Evolutionary conservation across 37 sponge, comb jelly and placozoan species (phyloP).

Genomic region (Theonella swinhoei): DNA sequence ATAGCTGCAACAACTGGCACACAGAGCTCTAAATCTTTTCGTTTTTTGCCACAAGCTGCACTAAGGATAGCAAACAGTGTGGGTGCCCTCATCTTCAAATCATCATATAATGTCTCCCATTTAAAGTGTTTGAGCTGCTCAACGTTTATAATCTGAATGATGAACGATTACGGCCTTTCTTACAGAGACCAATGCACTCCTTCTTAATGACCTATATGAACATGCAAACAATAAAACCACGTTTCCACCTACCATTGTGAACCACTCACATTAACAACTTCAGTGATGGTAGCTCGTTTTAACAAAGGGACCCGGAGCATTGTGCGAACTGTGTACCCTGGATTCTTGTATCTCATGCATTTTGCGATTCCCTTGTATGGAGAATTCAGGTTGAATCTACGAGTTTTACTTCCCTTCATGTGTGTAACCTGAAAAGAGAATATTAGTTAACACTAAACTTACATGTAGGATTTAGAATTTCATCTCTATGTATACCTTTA

Average conservation of each 20-base stretch:
- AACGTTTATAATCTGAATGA: not conserved
- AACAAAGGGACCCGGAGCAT: not conserved
- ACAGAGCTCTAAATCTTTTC: not conserved
- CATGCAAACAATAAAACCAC: too few species aligned
- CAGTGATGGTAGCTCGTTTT: conserved; percentile 1
- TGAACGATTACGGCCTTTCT: not conserved
- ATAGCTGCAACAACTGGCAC: conserved; percentile 12
- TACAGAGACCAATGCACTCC: conserved; percentile 12
- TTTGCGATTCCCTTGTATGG: conserved; percentile 14
- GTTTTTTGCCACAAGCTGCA: not conserved
- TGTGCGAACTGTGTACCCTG: conserved; percentile 14
- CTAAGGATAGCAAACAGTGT: not conserved
- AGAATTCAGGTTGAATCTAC: not conserved
- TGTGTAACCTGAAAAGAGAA: not conserved
- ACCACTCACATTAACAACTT: too few species aligned
- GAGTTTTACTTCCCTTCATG: not conserved
- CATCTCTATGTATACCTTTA: too few species aligned
- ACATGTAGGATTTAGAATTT: too few species aligned
- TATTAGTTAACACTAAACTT: too few species aligned
- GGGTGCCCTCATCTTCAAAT: conserved; percentile 17
- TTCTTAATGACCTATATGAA: not conserved
- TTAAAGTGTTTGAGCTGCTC: not conserved
- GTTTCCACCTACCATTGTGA: too few species aligned
- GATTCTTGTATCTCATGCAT: conserved; percentile 36
- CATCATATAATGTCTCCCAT: not conserved